Base-by-base conservation (phyloP, 2,888 invertebrate genomes). In the Mythimna albipuncta region DNA sequence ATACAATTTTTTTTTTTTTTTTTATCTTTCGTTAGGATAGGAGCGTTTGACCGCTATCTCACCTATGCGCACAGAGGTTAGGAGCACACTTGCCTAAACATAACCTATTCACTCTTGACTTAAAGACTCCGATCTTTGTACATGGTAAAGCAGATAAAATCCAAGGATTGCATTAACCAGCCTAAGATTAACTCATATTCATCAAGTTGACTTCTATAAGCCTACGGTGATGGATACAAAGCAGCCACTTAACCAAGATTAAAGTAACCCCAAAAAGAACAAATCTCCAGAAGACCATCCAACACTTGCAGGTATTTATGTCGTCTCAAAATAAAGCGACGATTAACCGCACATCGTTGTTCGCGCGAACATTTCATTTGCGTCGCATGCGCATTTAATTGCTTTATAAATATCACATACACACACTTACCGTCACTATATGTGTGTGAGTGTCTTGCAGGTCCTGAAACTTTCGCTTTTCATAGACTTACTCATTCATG, bases 331-430 rank as follows among this genome's bases (percentile, higher is more conserved):
- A 85, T 85, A 85, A 64, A 62, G 13, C 44, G 47, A 52, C 82
- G 78, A 82, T 84, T 85, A 85, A 81, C 71, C 69, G 78, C 84
- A 78, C 78, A 62, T 81, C 77, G 76, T 68, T 72, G 84, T 76
- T 77, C 75, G 81, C 81, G 67, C 70, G 69, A 83, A 77, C 84
- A 85, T 85, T 86, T 84, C 82, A 85, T 82, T 81, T 82, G 81
- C 77, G 80, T 80, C 86, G 82, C 81, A 68, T 47, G 75, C 82
- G 76, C 79, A 84, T 77, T 81, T 89, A 90, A 91, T 91, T 91
- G 83, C 88, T 90, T 87, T 90, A 91, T 88, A 90, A 91, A 91
- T 91, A 91, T 76, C 66, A 64, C 52, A 54, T 58, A 68, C 52
- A 62, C 52, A n/a, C 7, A 26, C n/a, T 38, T 41, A 21, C 52